Evolutionary conservation across 2,888 invertebrate species (phyloP), one percentile per base, ranked within the genome.

Genomic region (Pterostichus madidus): DNA sequence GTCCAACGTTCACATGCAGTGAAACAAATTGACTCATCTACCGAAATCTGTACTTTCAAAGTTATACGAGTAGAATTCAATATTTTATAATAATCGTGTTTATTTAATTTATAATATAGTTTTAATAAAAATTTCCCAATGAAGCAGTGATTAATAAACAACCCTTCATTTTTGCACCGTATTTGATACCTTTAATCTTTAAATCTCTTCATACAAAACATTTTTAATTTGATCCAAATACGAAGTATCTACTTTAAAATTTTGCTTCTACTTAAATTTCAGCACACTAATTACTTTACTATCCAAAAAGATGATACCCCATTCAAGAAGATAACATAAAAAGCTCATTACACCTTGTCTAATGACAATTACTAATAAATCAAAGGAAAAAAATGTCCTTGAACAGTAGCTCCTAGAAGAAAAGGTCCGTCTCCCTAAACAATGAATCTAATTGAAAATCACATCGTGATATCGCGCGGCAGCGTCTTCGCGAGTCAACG

Each of bases 361-460:
- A 64, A 64, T 35, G 35, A 44, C 44, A 71, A 71, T 71, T 71
- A 71, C 39, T 71, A 17, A 71, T 71, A 71, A 71, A 71, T 71
- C 44, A 71, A 71, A 71, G 68, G 35, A 17, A 77, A 56, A 75
- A 76, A 56, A 8, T 15, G 39, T 15, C 56, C 77, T 77, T 77
- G 77, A 77, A 35, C 24, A 59, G 59, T 31, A 32, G 64, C 64
- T 35, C 32, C 15, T n/a, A 35, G 64, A 71, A 71, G 13, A 44
- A 71, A 44, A 39, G 39, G 39, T 53, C 56, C 53, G 35, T 77
- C 75, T 52, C 77, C 77, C 56, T 56, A 77, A 39, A 77, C 77
- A 56, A 80, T 52, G 64, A 71, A 53, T 44, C 81, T 81, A 81
- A 81, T 81, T 81, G 81, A 81, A 81, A 75, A 75, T 31, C 81